phyloP scores from a whole-genome alignment of 2,888 invertebrate species.

The Chloromyia formosa region DNA sequence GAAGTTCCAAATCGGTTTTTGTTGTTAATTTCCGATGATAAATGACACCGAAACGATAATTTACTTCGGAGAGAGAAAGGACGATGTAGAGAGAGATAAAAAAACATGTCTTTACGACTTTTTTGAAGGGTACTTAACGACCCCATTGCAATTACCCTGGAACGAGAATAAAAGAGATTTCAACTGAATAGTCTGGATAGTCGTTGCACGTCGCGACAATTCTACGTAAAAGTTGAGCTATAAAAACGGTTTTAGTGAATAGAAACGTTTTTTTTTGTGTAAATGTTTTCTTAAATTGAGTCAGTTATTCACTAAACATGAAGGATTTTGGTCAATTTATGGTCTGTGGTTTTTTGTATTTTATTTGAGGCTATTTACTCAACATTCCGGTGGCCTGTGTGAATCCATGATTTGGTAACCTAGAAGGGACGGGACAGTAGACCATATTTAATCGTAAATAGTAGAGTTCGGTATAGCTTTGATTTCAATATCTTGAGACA shows the following conservation, averaged over 20 bases:
- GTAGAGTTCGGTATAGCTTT: no score
- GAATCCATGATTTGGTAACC: no score
- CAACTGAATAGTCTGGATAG: neutral
- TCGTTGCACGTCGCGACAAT: no score
- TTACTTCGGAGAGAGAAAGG: slow-evolving; percentile 15
- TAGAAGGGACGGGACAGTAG: no score
- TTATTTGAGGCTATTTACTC: no score
- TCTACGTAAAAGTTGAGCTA: no score
- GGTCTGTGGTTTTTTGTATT: neutral
- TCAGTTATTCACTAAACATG: neutral
- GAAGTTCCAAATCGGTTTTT: slow-evolving; percentile 44
- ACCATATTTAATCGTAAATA: no score
- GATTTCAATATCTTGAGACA: no score
- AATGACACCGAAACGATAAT: slow-evolving; percentile 40
- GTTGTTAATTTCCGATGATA: slow-evolving; percentile 43
- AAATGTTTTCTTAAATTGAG: neutral
- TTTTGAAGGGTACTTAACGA: slow-evolving; percentile 40
- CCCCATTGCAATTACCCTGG: slow-evolving; percentile 21
- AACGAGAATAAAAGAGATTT: slow-evolving; percentile 20
- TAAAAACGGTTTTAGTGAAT: neutral
- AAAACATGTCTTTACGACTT: slow-evolving; percentile 18
- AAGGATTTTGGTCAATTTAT: neutral
- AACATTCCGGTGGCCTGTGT: no score
- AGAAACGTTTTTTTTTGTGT: slow-evolving; percentile 4
- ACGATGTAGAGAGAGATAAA: no score